Evolutionary conservation across 2,113 vertebrate genomes (phyloP).

Genomic region (Crocuta crocuta): DNA sequence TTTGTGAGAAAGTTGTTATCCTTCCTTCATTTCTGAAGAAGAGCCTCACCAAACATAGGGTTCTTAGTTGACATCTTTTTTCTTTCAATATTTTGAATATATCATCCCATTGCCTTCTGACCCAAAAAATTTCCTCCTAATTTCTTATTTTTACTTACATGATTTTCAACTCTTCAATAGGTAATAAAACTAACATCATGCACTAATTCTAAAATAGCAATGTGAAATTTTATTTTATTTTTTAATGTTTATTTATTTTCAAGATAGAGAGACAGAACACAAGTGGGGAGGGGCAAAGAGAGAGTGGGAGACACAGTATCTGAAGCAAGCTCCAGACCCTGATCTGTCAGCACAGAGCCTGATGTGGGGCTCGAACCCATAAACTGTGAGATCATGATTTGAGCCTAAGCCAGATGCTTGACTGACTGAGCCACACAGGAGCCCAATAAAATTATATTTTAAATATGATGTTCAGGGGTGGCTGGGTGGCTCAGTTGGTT

Average conservation of each 20-base stretch:
- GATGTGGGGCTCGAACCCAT: too few species aligned
- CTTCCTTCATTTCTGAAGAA: not conserved
- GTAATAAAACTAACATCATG: constrained; percentile 35
- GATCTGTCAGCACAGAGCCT: too few species aligned
- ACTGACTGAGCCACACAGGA: too few species aligned
- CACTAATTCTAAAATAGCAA: constrained; percentile 20
- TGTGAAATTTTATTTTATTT: not conserved
- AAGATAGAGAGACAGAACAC: too few species aligned
- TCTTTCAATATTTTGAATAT: not conserved
- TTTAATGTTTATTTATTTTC: too few species aligned
- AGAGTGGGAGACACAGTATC: too few species aligned
- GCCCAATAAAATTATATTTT: not conserved
- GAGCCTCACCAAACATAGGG: not conserved
- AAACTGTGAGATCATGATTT: too few species aligned
- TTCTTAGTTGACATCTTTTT: not conserved
- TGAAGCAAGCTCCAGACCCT: too few species aligned
- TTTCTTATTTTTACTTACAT: constrained; percentile 34
- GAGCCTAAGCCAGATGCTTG: too few species aligned
- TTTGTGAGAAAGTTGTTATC: not conserved
- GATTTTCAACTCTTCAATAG: not conserved
- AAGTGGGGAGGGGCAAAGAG: too few species aligned
- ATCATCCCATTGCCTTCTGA: not conserved
- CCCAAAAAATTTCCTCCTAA: not conserved
- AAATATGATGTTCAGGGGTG: not conserved
- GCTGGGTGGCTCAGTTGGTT: too few species aligned